phyloP scores from a whole-genome alignment of 1,140 invertebrate species.

The Philotrypesis tridentata region DNA sequence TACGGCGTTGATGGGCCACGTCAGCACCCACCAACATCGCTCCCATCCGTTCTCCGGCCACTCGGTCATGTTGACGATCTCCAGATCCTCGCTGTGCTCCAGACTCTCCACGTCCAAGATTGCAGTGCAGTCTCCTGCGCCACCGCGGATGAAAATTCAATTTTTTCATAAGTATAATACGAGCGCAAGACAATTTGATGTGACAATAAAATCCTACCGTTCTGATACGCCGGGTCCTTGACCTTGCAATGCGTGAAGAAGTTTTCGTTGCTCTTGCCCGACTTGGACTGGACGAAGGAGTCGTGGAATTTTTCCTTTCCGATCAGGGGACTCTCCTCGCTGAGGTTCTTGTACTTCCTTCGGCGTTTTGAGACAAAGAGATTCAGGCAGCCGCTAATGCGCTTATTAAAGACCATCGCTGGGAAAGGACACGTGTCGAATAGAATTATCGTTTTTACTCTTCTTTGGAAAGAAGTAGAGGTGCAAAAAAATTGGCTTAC shows the following conservation, averaged over 20 bases:
- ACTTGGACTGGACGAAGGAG: slow-evolving; percentile 49
- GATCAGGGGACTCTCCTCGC: slow-evolving; percentile 64
- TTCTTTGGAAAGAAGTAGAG: no score
- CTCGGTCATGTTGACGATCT: slow-evolving; percentile 75
- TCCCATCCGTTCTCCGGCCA: slow-evolving; percentile 74
- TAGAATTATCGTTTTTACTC: slow-evolving; percentile 19
- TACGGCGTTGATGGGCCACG: slow-evolving; percentile 83
- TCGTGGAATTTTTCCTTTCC: slow-evolving; percentile 58
- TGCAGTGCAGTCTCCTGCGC: slow-evolving; percentile 50
- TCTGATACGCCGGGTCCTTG: slow-evolving; percentile 49
- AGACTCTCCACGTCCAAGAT: slow-evolving; percentile 55
- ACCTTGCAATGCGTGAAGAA: slow-evolving; percentile 53
- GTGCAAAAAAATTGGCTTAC: no score
- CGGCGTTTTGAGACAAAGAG: slow-evolving; percentile 54
- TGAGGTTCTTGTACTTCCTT: slow-evolving; percentile 64
- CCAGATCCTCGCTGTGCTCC: slow-evolving; percentile 54
- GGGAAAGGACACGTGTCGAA: slow-evolving; percentile 1
- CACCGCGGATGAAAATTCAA: no score
- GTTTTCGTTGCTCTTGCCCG: slow-evolving; percentile 47
- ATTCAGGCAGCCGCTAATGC: slow-evolving; percentile 62
- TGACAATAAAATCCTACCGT: no score
- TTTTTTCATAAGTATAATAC: no score
- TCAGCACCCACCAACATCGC: slow-evolving; percentile 80
- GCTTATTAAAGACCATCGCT: slow-evolving; percentile 70
- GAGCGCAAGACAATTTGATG: no score